Conservation (phyloP, 1,140 invertebrate species). For the Brachionus paranguensis region DNA sequence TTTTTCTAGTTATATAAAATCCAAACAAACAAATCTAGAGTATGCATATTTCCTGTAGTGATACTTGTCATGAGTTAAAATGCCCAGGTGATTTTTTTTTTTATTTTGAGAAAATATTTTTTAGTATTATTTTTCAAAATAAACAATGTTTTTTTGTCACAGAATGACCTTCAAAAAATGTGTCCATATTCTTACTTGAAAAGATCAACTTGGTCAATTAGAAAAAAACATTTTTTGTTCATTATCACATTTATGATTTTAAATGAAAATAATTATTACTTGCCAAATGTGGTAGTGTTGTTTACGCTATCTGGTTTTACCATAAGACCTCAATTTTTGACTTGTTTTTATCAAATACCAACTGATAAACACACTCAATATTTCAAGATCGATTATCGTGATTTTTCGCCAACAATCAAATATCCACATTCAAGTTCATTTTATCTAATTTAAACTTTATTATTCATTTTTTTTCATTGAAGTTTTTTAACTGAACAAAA, state of each 20-base stretch:
- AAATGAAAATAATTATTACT: not conserved
- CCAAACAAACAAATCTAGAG: not conserved
- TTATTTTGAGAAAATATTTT: not conserved
- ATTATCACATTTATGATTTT: not conserved
- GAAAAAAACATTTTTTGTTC: not conserved
- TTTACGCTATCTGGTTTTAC: not conserved
- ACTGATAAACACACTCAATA: not conserved
- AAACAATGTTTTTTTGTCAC: not conserved
- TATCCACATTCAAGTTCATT: not conserved
- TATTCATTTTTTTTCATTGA: not conserved
- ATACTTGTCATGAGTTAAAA: not conserved
- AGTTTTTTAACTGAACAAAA: not conserved
- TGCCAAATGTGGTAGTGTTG: not conserved
- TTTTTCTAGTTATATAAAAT: not conserved
- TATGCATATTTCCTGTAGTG: not conserved
- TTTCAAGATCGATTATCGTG: not conserved
- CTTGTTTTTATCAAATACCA: not conserved
- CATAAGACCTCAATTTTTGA: not conserved
- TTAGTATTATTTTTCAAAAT: constrained; percentile 16
- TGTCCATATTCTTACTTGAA: not conserved
- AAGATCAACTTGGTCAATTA: not conserved
- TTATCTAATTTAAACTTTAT: not conserved
- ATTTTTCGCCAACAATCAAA: not conserved
- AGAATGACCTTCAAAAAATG: not conserved
- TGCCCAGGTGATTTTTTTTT: constrained; percentile 10